phyloP scores from a whole-genome alignment of 2,113 vertebrate species.

The Equus przewalskii region DNA sequence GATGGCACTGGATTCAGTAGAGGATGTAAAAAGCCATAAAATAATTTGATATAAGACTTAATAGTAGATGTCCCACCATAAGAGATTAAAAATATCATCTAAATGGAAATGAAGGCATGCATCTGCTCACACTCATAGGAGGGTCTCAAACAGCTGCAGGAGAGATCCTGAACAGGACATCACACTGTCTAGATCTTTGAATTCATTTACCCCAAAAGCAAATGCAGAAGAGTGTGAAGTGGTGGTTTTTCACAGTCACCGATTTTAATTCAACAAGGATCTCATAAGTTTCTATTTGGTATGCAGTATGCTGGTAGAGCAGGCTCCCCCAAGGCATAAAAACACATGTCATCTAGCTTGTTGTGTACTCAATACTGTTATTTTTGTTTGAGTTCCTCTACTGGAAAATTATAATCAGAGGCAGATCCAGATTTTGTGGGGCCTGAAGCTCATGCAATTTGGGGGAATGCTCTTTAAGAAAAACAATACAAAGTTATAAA shows the following conservation, averaged over 20 bases:
- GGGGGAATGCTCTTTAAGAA: background rate
- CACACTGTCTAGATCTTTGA: background rate
- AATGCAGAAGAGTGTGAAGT: background rate
- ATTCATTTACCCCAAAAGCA: background rate
- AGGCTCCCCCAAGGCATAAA: background rate
- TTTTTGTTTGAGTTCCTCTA: background rate
- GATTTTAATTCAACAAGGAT: background rate
- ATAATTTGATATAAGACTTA: slow-evolving; percentile 63
- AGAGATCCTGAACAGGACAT: background rate
- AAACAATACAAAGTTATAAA: background rate
- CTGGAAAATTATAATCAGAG: background rate
- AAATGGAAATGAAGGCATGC: slow-evolving; percentile 67
- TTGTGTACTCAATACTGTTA: background rate
- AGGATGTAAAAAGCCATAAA: slow-evolving; percentile 55
- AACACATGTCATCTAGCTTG: background rate
- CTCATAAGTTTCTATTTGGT: background rate
- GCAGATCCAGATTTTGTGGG: background rate
- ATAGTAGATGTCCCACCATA: slow-evolving; percentile 4
- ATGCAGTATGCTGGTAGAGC: background rate
- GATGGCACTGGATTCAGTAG: background rate
- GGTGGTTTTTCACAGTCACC: background rate
- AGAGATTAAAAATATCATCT: slow-evolving; percentile 67
- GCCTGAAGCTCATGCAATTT: background rate
- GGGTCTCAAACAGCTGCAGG: background rate
- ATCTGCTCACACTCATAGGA: background rate